Evolutionary conservation across 2,797 vertebrate species (phyloP), one percentile per base, ranked within the genome.

Genomic region (Gymnoscopelus microlampas): DNA sequence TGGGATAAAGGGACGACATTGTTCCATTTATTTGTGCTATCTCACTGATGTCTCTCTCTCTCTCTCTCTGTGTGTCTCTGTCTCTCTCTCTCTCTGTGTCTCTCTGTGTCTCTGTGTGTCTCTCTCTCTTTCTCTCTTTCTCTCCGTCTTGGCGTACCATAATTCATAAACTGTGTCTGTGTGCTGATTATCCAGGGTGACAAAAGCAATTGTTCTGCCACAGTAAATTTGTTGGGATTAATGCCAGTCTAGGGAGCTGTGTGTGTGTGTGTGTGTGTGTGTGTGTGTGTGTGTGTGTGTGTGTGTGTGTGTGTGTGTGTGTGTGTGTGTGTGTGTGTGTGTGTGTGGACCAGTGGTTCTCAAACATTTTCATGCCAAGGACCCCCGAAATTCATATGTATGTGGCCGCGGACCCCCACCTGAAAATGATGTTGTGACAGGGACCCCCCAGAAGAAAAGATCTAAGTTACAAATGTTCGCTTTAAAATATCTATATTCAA

Each of bases 191-290:
- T 90, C 78, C 83, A 71, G 79, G 80, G 84, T 92, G 90, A 91
- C 88, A 92, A 92, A 92, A 89, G 84, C 80, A 90, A 90, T 89
- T 89, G 87, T 90, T 84, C 80, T 88, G 85, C 85, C 84, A 83
- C 82, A 88, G 82, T 87, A 88, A 88, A 90, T 92, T 87, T 88
- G 80, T 70, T 63, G 74, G 85, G 86, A 90, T 92, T 90, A 91
- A 87, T 88, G 82, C 74, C 78, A 23, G 74, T 89, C 75, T 83
- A 76, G 77, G 76, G 71, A 85, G 72, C 80, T 60, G n/a, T 19
- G 14, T 60, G 23, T 69, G 51, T 51, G 50, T 66, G 50, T 72
- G 54, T 32, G 26, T 54, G 29, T 65, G 26, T 68, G 48, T 39
- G n/a, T 19, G 58, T 19, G 53, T 50, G 54, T 5, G 2, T 29